Evolutionary conservation across 2,113 vertebrate species (phyloP).

Genomic region (Hippocampus abdominalis): DNA sequence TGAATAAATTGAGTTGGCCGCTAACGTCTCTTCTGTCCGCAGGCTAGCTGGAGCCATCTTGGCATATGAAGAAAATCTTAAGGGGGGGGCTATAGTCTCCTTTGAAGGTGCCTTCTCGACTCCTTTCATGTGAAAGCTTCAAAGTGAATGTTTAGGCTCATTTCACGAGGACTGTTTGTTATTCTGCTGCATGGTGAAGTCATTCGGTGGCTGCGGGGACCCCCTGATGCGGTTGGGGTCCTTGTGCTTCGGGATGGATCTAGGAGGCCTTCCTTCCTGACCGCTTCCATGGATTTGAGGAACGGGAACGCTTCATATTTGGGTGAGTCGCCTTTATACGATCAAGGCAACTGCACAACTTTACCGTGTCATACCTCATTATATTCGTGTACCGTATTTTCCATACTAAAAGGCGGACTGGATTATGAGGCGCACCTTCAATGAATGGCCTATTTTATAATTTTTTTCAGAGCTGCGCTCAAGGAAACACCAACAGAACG

Average conservation of each 20-base stretch:
- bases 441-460: too few relatives aligned
- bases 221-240: neutral
- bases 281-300: neutral
- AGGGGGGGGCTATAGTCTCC: neutral
- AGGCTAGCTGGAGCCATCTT: neutral
- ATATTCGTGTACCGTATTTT: neutral
- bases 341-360: neutral
- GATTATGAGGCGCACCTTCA: too few relatives aligned
- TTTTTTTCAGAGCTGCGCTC: too few relatives aligned
- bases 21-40: neutral
- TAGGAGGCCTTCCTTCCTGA: neutral
- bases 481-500: too few relatives aligned
- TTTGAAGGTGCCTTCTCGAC: constrained; percentile 49
- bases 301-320: neutral
- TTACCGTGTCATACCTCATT: neutral
- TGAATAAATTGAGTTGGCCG: neutral
- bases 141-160: constrained; percentile 51
- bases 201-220: neutral
- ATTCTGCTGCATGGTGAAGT: neutral
- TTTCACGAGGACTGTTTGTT: constrained; percentile 9
- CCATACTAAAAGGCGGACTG: too few relatives aligned
- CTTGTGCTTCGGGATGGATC: neutral
- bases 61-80: neutral
- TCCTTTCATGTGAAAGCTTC: constrained; percentile 45
- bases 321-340: neutral